Percentiles rank a stretch among this genome's conserved stretches.
Conservation (phyloP, 2,888 invertebrate genomes). For the Idaea biselata region DNA sequence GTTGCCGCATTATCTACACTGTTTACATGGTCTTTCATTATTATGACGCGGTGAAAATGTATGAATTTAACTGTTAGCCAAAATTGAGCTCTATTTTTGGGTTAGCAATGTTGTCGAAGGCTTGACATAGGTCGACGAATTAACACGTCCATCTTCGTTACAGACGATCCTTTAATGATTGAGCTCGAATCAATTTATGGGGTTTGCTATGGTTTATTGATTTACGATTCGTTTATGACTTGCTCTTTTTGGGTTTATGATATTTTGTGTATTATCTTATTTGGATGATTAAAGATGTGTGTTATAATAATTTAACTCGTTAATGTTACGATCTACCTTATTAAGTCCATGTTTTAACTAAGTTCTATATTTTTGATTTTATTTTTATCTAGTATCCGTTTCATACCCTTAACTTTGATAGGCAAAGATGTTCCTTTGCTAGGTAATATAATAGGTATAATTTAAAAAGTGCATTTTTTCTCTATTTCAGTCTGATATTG, state of each 20-base stretch:
- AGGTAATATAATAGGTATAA: no score
- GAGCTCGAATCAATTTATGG: constrained; percentile 70
- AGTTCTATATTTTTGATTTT: constrained; percentile 4
- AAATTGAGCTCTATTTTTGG: constrained; percentile 41
- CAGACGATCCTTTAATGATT: constrained; percentile 75
- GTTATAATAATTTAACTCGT: not conserved
- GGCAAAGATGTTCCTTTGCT: not conserved
- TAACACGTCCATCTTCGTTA: constrained; percentile 75
- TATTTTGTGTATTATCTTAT: constrained; percentile 54
- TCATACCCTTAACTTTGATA: not conserved
- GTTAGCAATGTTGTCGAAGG: constrained; percentile 40
- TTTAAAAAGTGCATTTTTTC: constrained; percentile 2
- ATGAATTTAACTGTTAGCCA: constrained; percentile 23
- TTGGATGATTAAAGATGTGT: constrained; percentile 30
- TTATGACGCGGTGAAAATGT: constrained; percentile 59
- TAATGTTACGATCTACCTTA: not conserved
- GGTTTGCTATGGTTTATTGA: constrained; percentile 70
- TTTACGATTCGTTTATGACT: constrained; percentile 71
- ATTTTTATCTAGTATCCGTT: not conserved
- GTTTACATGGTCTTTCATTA: constrained; percentile 72
- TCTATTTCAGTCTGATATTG: constrained; percentile 96
- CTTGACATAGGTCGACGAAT: constrained; percentile 40
- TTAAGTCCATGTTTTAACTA: not conserved
- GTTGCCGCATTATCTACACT: constrained; percentile 74
- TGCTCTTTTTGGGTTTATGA: constrained; percentile 54